Conservation (phyloP, 2,888 invertebrate species). For the Geotrupes spiniger region DNA sequence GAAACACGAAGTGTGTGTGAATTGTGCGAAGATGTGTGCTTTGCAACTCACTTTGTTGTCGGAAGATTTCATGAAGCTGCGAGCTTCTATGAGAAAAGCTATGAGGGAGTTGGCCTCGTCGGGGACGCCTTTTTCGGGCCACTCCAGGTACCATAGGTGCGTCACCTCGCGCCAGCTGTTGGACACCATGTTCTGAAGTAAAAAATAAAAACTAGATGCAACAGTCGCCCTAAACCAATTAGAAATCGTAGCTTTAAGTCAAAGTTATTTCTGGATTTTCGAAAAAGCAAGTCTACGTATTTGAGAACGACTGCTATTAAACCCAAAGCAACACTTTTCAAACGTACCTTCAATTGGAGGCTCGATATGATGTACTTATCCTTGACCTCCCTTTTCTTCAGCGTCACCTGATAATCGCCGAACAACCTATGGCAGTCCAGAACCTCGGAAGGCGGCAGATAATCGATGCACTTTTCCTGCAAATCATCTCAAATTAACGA, state of each 20-base stretch:
- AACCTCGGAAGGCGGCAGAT: constrained; percentile 89
- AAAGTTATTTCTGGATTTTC: too few species aligned
- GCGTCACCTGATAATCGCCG: constrained; percentile 83
- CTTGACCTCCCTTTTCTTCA: constrained; percentile 85
- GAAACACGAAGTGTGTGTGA: constrained; percentile 16
- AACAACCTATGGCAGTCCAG: constrained; percentile 82
- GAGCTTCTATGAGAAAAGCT: constrained; percentile 82
- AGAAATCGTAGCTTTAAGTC: too few species aligned
- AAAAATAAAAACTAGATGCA: too few species aligned
- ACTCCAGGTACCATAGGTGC: constrained; percentile 88
- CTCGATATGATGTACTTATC: constrained; percentile 89
- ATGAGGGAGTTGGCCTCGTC: constrained; percentile 80
- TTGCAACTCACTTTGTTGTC: constrained; percentile 11
- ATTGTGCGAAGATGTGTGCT: background rate
- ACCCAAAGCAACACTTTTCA: too few species aligned
- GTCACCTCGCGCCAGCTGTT: constrained; percentile 84
- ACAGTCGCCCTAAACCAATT: too few species aligned
- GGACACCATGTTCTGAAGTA: constrained; percentile 66
- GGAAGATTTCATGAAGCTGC: constrained; percentile 53
- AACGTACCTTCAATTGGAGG: constrained; percentile 72
- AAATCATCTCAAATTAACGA: constrained; percentile 32
- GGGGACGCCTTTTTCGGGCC: constrained; percentile 88
- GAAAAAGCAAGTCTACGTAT: too few species aligned
- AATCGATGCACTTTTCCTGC: constrained; percentile 86
- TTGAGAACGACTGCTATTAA: too few species aligned